phyloP scores from a whole-genome alignment of 1,140 invertebrate species.

The Metopolophium dirhodum region DNA sequence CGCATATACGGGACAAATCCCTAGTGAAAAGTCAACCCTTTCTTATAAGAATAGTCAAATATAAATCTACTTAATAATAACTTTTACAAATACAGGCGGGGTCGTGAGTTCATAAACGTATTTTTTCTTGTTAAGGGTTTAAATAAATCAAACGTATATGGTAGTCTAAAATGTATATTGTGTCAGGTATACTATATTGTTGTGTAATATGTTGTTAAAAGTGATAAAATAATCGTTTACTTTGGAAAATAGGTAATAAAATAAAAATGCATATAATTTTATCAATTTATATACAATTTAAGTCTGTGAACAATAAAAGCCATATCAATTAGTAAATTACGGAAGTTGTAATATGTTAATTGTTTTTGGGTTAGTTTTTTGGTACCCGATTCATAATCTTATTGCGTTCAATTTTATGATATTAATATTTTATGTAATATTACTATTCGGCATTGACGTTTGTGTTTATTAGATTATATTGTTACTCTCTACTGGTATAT shows the following conservation, averaged over 20 bases:
- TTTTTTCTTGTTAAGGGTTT: background rate
- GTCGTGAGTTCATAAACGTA: background rate
- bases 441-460: background rate
- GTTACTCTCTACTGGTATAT: too few species aligned
- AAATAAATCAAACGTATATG: background rate
- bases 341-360: background rate
- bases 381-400: background rate
- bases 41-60: background rate
- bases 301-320: background rate
- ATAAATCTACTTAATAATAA: constrained; percentile 9
- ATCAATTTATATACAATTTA: background rate
- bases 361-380: too few species aligned
- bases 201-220: too few species aligned
- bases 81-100: background rate
- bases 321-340: background rate
- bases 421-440: too few species aligned
- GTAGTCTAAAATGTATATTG: background rate
- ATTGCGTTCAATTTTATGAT: background rate
- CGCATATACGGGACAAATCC: background rate
- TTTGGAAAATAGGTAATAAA: background rate
- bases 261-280: background rate
- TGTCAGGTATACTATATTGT: too few species aligned
- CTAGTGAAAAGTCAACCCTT: background rate
- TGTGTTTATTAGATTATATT: too few species aligned
- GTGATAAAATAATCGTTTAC: too few species aligned